Conservation (phyloP, 2,797 vertebrate genomes). For the Spinus olivaceus region DNA sequence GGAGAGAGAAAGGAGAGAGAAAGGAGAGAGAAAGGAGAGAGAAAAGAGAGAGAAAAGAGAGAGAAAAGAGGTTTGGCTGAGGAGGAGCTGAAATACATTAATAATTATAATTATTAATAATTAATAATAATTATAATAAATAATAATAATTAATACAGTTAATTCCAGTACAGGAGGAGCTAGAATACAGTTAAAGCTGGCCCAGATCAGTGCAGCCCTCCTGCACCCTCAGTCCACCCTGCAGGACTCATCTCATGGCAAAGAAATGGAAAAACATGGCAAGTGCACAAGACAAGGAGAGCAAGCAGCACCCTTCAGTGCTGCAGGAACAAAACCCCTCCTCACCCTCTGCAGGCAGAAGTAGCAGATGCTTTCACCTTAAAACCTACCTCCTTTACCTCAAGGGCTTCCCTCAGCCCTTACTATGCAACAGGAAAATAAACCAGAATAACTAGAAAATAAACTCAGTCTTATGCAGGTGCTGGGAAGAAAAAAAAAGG, state of each 20-base stretch:
- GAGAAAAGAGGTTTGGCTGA: neutral
- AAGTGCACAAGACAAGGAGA: accelerated
- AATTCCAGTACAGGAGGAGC: neutral
- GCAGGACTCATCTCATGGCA: neutral
- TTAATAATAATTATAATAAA: too few relatives aligned
- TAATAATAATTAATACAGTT: too few relatives aligned
- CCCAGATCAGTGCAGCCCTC: neutral
- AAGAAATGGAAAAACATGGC: neutral
- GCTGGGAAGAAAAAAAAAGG: neutral
- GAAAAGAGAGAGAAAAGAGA: too few relatives aligned
- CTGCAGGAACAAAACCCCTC: neutral
- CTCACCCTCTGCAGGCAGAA: neutral
- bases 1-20: too few relatives aligned
- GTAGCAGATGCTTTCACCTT: neutral
- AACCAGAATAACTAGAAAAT: neutral
- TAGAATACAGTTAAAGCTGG: neutral
- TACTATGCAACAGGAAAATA: neutral
- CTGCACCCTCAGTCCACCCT: neutral
- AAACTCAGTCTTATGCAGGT: neutral
- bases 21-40: too few relatives aligned
- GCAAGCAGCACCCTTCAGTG: neutral
- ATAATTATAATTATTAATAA: too few relatives aligned
- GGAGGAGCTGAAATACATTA: neutral
- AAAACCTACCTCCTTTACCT: neutral
- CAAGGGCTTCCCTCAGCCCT: neutral